These are phyloP conservation scores for Drosophila paracracens DNA, from an alignment of 2,888 invertebrate species.

Conservation along the genomic window DNA sequence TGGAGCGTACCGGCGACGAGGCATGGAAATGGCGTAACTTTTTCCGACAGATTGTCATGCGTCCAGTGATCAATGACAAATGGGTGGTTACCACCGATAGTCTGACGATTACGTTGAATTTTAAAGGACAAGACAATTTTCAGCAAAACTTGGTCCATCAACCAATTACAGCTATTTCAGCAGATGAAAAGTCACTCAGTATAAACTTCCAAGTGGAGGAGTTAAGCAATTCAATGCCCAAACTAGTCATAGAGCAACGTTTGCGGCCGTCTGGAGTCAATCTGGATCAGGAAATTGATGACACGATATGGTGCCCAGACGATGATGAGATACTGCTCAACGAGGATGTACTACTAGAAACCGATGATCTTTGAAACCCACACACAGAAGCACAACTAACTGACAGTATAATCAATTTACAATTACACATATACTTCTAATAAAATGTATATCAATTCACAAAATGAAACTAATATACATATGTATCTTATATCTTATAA, in stretches of 20 bases:
- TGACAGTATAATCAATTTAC: background rate
- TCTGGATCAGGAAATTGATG: background rate
- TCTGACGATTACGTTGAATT: background rate
- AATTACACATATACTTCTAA: background rate
- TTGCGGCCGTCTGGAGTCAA: background rate
- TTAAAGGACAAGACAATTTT: background rate
- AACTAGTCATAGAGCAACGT: background rate
- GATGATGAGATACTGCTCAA: background rate
- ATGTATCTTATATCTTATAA: slow-evolving; percentile 64
- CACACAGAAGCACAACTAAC: background rate
- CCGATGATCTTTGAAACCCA: background rate
- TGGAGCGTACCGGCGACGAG: background rate
- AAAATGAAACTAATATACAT: slow-evolving; percentile 4
- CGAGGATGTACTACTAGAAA: background rate
- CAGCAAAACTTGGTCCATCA: background rate
- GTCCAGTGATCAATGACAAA: background rate
- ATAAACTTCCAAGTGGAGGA: background rate
- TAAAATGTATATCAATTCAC: background rate
- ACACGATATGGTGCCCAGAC: background rate
- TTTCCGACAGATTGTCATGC: slow-evolving; percentile 1
- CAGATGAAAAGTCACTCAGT: background rate
- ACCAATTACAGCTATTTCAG: background rate
- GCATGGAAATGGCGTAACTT: background rate
- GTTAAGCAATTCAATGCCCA: background rate
- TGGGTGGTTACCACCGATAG: slow-evolving; percentile 6